Conservation (phyloP, 2,888 invertebrate genomes). For the Aradus depressus region DNA sequence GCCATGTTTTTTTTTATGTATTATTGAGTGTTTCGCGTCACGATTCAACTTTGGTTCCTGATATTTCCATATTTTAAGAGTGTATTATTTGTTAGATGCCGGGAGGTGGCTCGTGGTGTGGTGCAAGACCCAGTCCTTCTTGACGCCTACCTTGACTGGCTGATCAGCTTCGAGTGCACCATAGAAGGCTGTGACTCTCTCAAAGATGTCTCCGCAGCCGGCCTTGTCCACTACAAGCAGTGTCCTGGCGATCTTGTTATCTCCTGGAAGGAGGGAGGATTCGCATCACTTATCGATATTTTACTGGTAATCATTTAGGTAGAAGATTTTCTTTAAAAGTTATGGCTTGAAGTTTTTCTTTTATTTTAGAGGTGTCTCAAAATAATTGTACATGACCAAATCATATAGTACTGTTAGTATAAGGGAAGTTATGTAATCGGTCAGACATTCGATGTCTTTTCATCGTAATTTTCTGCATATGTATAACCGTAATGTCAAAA, state of each 20-base stretch:
- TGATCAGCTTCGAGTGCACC: constrained; percentile 42
- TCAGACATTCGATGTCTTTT: no score
- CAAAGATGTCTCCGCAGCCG: constrained; percentile 54
- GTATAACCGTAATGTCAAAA: no score
- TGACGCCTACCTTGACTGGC: constrained; percentile 47
- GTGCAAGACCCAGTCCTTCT: constrained; percentile 23
- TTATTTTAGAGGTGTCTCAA: no score
- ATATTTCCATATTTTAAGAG: background rate
- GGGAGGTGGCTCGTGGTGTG: constrained; percentile 1
- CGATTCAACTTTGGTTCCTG: background rate
- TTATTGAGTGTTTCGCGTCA: constrained; percentile 30
- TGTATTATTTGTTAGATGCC: background rate
- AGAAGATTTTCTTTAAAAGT: no score
- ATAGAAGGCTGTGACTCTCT: constrained; percentile 52
- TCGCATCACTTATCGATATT: constrained; percentile 52
- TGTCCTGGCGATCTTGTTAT: constrained; percentile 59
- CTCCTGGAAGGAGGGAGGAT: constrained; percentile 66
- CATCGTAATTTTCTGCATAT: no score
- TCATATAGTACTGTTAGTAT: no score
- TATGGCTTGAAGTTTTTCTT: no score
- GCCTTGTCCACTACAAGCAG: constrained; percentile 49
- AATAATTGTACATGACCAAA: no score
- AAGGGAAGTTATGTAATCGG: no score
- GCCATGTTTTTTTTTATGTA: background rate
- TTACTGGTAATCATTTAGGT: constrained; percentile 45